Conservation (phyloP, 1,140 invertebrate genomes). For the Zaprionus capensis region DNA sequence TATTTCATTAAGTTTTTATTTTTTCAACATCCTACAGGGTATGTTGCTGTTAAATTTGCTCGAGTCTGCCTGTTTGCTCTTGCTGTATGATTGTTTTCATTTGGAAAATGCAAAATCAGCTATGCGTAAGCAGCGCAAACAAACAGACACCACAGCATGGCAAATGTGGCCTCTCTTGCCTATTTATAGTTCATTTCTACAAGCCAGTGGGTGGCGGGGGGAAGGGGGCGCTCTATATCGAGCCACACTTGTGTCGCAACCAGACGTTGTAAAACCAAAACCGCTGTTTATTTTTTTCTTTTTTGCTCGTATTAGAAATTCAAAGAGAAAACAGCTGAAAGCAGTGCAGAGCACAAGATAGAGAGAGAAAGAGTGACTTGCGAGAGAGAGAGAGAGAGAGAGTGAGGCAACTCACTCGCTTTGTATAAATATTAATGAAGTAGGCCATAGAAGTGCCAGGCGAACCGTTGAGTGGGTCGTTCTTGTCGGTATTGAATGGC, state of each 20-base stretch:
- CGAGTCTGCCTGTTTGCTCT: neutral
- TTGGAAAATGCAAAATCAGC: conserved; percentile 50
- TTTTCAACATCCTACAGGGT: neutral
- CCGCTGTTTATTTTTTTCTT: conserved; percentile 6
- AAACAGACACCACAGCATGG: conserved; percentile 26
- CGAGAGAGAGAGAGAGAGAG: neutral
- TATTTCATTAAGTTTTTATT: neutral
- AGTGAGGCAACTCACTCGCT: conserved; percentile 29
- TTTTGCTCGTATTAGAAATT: conserved; percentile 50
- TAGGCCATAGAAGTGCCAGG: conserved; percentile 73
- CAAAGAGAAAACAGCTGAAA: conserved; percentile 36
- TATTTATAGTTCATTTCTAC: conserved; percentile 70
- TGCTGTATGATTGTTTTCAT: conserved; percentile 19
- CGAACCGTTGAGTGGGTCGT: conserved; percentile 41
- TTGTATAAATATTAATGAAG: conserved; percentile 83
- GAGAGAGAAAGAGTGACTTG: neutral
- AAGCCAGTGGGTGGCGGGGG: neutral
- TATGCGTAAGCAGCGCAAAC: conserved; percentile 48
- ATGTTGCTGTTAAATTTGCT: neutral
- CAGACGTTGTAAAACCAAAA: conserved; percentile 13
- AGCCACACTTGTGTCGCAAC: conserved; percentile 18
- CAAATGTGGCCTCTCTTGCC: conserved; percentile 8
- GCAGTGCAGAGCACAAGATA: neutral
- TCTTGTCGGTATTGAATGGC: conserved; percentile 56
- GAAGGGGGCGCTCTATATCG: conserved; percentile 8